These are phyloP conservation scores for Onychorhynchus coronatus DNA, from an alignment of 2,113 vertebrate genomes.

Conservation along the genomic window DNA sequence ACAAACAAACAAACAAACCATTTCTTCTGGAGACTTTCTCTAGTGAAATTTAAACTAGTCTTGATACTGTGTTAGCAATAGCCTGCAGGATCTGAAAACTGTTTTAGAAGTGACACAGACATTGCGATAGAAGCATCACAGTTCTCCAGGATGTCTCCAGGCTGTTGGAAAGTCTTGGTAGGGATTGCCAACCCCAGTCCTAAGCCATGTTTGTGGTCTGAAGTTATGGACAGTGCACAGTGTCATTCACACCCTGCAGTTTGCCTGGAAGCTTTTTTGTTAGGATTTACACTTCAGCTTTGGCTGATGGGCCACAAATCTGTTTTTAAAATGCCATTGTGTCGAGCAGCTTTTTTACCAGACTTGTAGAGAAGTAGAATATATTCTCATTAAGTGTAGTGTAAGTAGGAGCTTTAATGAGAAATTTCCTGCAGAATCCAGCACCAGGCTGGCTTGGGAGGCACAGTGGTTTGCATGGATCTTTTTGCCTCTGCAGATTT, in stretches of 20 bases:
- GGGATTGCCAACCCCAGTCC: background rate
- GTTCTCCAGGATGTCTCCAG: background rate
- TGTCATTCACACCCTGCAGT: background rate
- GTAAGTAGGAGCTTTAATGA: background rate
- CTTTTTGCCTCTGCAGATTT: background rate
- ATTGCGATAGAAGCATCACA: background rate
- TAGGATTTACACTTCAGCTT: background rate
- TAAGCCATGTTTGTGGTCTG: rapidly evolving
- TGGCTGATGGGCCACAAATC: background rate
- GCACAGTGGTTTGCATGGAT: background rate
- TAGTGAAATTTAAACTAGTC: background rate
- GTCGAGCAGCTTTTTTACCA: background rate
- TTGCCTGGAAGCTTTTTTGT: background rate
- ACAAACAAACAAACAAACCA: rapidly evolving
- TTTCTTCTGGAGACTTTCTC: background rate
- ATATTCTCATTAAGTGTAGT: background rate
- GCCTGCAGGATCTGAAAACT: background rate
- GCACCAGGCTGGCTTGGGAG: background rate
- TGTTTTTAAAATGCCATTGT: background rate
- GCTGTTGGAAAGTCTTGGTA: background rate
- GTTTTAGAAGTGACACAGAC: background rate
- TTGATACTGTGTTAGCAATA: background rate
- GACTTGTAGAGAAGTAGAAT: background rate
- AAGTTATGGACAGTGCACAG: background rate
- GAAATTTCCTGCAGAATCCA: background rate